A percentile compares a stretch with the other conserved stretches of the same genome.
Evolutionary conservation across 2,888 invertebrate genomes (phyloP).

Genomic region (Morpho helenor): DNA sequence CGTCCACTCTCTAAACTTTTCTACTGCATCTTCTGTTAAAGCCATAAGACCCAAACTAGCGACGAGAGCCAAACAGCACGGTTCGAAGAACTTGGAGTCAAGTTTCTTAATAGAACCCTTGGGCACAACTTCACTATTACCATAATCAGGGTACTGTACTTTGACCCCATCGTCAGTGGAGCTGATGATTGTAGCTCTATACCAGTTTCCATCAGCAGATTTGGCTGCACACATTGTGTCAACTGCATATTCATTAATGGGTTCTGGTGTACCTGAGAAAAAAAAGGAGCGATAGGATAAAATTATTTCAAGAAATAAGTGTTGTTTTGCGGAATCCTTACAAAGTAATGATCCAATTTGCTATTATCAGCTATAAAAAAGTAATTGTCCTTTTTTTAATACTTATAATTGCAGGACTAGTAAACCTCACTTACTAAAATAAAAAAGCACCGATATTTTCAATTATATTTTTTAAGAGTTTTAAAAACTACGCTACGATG

Average conservation of each 20-base stretch:
- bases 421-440: too few relatives aligned
- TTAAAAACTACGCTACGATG: too few relatives aligned
- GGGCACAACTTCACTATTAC: slow-evolving; percentile 81
- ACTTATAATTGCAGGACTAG: too few relatives aligned
- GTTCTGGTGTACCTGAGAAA: slow-evolving; percentile 53
- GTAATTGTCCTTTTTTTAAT: too few relatives aligned
- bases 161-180: slow-evolving; percentile 61
- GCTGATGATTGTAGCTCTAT: slow-evolving; percentile 79
- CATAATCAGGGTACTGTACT: slow-evolving; percentile 84
- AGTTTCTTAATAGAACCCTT: slow-evolving; percentile 65
- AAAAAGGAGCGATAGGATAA: slow-evolving; percentile 1
- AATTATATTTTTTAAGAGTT: too few relatives aligned
- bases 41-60: slow-evolving; percentile 60
- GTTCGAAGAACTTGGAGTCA: slow-evolving; percentile 66
- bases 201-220: slow-evolving; percentile 84
- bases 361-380: neutral
- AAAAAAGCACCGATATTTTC: too few relatives aligned
- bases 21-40: slow-evolving; percentile 55
- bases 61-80: slow-evolving; percentile 57
- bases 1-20: slow-evolving; percentile 59
- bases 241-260: slow-evolving; percentile 59
- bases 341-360: neutral
- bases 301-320: neutral
- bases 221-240: slow-evolving; percentile 81
- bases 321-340: too few relatives aligned